phyloP scores from a whole-genome alignment of 2,113 vertebrate species.

The Okapia johnstoni region DNA sequence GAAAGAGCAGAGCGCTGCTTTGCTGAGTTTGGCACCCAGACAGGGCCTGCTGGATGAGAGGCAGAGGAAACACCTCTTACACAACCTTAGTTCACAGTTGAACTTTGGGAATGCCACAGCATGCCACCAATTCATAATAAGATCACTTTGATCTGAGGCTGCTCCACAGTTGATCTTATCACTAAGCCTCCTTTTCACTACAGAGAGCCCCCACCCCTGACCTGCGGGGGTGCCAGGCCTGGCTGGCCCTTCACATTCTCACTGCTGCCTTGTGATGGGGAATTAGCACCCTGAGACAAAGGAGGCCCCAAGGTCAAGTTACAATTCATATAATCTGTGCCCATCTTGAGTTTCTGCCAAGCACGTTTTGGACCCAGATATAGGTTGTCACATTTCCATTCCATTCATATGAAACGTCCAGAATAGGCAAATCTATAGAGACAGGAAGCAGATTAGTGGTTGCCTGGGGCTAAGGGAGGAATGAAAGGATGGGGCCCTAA shows the following conservation, averaged over 20 bases:
- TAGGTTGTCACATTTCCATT: neutral
- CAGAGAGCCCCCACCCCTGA: neutral
- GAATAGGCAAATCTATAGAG: neutral
- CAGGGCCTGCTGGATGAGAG: neutral
- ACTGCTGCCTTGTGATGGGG: neutral
- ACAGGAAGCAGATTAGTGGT: neutral
- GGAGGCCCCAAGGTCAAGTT: neutral
- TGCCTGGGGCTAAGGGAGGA: neutral
- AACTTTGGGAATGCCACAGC: conserved; percentile 4
- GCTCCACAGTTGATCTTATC: neutral
- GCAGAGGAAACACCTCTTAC: conserved; percentile 15
- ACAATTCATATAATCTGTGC: neutral
- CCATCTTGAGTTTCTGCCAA: neutral
- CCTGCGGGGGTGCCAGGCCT: neutral
- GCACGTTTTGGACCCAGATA: neutral
- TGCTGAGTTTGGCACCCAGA: neutral
- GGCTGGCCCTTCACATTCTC: neutral
- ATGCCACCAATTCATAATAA: neutral
- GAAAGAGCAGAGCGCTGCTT: neutral
- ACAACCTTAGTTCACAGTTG: neutral
- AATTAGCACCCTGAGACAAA: neutral
- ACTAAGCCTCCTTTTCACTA: neutral
- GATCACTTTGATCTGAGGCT: neutral
- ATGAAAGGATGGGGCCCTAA: neutral
- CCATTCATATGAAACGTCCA: neutral